Percentiles rank a stretch among this genome's conserved stretches.
Conservation (phyloP, 2,113 vertebrate species). For the Romanogobio albipinnatus region DNA sequence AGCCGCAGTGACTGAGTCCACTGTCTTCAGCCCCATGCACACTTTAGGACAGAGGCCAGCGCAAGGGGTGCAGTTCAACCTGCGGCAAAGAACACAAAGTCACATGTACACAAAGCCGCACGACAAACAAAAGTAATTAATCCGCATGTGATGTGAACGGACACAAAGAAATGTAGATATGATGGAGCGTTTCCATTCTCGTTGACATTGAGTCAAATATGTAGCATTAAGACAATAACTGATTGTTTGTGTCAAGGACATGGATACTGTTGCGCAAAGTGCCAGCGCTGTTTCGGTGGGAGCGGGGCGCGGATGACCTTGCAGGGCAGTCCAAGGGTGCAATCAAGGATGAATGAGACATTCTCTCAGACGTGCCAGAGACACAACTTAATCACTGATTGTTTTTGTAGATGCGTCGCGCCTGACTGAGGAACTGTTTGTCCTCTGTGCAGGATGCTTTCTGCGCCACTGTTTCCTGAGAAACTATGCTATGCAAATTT, state of each 20-base stretch:
- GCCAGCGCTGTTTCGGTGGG: constrained; percentile 9
- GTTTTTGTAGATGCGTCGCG: neutral
- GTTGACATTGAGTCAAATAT: neutral
- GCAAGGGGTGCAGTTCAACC: constrained; percentile 88
- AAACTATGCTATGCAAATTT: neutral
- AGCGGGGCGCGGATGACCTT: constrained; percentile 9
- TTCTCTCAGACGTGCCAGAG: constrained; percentile 29
- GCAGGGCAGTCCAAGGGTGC: neutral
- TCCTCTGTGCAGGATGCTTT: constrained; percentile 17
- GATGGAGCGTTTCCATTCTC: constrained; percentile 38
- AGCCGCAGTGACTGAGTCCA: constrained; percentile 91
- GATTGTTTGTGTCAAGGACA: constrained; percentile 17
- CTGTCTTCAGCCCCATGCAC: constrained; percentile 82
- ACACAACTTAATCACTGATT: constrained; percentile 50
- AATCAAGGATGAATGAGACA: constrained; percentile 41
- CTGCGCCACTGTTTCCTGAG: neutral
- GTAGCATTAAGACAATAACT: constrained; percentile 11
- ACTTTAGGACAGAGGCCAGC: constrained; percentile 93
- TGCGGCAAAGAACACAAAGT: constrained; percentile 61
- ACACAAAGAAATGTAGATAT: constrained; percentile 1
- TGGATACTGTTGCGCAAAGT: constrained; percentile 18
- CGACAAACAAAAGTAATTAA: neutral
- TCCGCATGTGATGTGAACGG: neutral
- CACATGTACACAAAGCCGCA: constrained; percentile 47
- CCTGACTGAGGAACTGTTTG: constrained; percentile 24